phyloP scores from a whole-genome alignment of 2,888 invertebrate species.

The Antheraea assamensis region DNA sequence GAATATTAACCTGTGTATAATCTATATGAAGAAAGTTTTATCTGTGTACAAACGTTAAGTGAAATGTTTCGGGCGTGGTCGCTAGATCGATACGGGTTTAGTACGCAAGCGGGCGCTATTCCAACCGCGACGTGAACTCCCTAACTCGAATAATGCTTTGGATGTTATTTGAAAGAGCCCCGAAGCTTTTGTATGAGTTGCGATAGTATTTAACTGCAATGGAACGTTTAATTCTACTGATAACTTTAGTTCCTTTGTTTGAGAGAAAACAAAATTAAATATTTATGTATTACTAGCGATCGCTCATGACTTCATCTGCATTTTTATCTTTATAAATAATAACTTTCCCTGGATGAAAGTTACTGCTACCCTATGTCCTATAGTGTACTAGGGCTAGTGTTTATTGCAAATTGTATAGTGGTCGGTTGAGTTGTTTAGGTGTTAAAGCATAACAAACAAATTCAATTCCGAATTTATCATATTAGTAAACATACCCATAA shows the following conservation, averaged over 20 bases:
- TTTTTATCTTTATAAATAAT: too few species aligned
- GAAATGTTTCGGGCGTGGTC: constrained; percentile 28
- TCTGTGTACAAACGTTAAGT: not conserved
- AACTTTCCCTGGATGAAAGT: too few species aligned
- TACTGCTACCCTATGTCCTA: too few species aligned
- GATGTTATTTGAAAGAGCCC: not conserved
- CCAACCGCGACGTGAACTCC: not conserved
- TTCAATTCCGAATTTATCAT: not conserved
- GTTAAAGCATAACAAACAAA: not conserved
- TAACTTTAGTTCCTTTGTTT: not conserved
- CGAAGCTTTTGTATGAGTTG: not conserved
- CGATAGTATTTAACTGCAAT: not conserved
- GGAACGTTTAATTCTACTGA: not conserved
- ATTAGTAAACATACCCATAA: too few species aligned
- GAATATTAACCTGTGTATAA: too few species aligned
- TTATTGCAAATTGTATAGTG: too few species aligned
- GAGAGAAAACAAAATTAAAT: too few species aligned
- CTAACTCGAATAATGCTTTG: not conserved
- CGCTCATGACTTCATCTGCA: too few species aligned
- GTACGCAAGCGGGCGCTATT: not conserved
- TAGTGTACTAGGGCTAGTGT: too few species aligned
- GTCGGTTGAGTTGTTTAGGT: too few species aligned
- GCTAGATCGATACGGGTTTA: constrained; percentile 34
- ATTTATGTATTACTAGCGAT: too few species aligned
- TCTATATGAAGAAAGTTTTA: not conserved